Conservation (phyloP, 2,113 vertebrate species). For the Amazona guildingii region DNA sequence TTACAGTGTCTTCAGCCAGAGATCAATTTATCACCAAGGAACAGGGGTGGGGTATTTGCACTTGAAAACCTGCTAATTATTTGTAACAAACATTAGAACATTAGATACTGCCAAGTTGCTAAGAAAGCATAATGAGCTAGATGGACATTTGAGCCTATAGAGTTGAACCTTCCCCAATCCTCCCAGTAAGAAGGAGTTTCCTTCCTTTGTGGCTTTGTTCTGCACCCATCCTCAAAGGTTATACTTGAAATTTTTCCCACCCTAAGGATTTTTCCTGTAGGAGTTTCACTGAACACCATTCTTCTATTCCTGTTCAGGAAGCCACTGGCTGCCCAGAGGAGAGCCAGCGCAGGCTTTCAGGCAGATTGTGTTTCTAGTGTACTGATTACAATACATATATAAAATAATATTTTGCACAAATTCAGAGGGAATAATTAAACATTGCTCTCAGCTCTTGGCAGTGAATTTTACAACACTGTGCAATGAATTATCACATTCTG, state of each 20-base stretch:
- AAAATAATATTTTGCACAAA: conserved; percentile 37
- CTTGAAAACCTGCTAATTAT: background rate
- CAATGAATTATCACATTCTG: conserved; percentile 9
- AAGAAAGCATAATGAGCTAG: background rate
- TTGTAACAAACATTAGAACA: background rate
- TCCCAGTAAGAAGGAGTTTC: background rate
- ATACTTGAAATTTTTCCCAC: background rate
- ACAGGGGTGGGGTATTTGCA: background rate
- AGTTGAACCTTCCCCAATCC: background rate
- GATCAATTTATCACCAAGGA: background rate
- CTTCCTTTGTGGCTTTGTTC: background rate
- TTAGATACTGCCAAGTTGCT: too few relatives aligned
- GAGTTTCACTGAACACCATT: background rate
- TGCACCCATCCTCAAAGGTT: background rate
- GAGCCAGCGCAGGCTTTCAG: background rate
- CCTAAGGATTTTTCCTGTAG: background rate
- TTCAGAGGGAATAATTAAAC: conserved; percentile 61
- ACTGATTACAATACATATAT: conserved; percentile 8
- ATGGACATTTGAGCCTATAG: background rate
- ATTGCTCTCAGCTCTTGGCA: background rate
- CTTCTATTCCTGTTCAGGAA: background rate
- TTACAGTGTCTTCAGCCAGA: background rate
- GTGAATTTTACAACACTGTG: conserved; percentile 15
- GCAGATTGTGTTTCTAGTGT: background rate
- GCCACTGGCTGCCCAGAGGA: background rate